A percentile compares a stretch with the other conserved stretches of the same genome.
These are phyloP conservation scores for Rhinoraja longicauda DNA, from an alignment of 2,797 vertebrate species.

Conservation along the genomic window DNA sequence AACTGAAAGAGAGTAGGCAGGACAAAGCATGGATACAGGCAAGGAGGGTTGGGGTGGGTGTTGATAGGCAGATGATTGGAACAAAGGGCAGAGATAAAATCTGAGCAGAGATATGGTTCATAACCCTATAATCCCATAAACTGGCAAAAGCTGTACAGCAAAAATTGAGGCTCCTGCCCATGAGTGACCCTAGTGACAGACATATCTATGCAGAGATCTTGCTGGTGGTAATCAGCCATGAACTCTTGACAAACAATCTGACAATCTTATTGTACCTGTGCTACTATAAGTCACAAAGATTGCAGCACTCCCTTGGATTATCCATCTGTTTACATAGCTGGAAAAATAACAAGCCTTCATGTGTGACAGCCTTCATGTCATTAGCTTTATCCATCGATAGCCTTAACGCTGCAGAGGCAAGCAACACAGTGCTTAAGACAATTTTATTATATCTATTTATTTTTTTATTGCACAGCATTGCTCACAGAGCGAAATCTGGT, in stretches of 20 bases:
- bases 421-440: constrained; percentile 41
- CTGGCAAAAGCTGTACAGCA: background rate
- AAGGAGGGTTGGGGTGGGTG: too few relatives aligned
- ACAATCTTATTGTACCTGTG: constrained; percentile 31
- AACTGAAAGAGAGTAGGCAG: too few relatives aligned
- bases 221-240: constrained; percentile 37
- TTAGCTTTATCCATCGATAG: constrained; percentile 40
- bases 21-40: too few relatives aligned
- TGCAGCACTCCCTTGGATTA: constrained; percentile 39
- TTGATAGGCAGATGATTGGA: too few relatives aligned
- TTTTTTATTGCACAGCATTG: constrained; percentile 32
- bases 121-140: background rate
- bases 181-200: constrained; percentile 26
- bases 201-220: constrained; percentile 40
- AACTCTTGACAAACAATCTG: constrained; percentile 43
- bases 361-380: constrained; percentile 42
- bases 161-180: constrained; percentile 13
- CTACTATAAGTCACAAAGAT: constrained; percentile 29
- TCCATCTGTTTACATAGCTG: constrained; percentile 46
- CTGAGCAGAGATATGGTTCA: background rate
- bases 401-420: constrained; percentile 44
- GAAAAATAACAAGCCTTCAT: constrained; percentile 46
- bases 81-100: too few relatives aligned
- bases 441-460: constrained; percentile 37
- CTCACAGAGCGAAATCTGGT: constrained; percentile 35